These are phyloP conservation scores for Arrhopalites spinosus DNA, from an alignment of 2,888 invertebrate species.

Conservation along the genomic window DNA sequence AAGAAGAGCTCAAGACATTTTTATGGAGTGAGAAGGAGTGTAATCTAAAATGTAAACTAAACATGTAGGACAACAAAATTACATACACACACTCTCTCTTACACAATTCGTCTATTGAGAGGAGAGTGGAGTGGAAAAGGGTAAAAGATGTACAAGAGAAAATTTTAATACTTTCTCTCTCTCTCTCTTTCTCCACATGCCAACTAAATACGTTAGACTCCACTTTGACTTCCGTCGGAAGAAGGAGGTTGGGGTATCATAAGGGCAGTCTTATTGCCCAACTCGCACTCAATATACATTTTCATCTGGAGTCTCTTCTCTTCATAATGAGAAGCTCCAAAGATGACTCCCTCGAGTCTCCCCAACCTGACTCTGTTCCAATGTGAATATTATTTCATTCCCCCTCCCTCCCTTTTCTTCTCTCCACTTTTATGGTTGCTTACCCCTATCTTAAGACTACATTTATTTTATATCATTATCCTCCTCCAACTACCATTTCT, in stretches of 20 bases:
- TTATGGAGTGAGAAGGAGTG: too few relatives aligned
- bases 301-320: slow-evolving; percentile 50
- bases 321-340: slow-evolving; percentile 54
- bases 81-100: too few relatives aligned
- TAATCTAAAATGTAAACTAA: too few relatives aligned
- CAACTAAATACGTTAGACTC: too few relatives aligned
- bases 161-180: too few relatives aligned
- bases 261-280: slow-evolving; percentile 36
- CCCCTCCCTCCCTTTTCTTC: neutral
- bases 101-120: too few relatives aligned
- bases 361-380: slow-evolving; percentile 14
- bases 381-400: slow-evolving; percentile 41
- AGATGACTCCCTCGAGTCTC: slow-evolving; percentile 52
- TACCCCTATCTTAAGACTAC: neutral
- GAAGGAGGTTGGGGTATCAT: slow-evolving; percentile 28
- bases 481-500: neutral
- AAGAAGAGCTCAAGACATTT: too few relatives aligned
- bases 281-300: slow-evolving; percentile 55
- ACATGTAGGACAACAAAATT: too few relatives aligned
- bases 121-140: too few relatives aligned
- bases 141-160: too few relatives aligned
- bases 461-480: neutral
- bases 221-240: neutral
- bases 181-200: too few relatives aligned
- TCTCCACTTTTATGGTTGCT: neutral